Evolutionary conservation across 2,888 invertebrate species (phyloP), one percentile per base, ranked within the genome.

Genomic region (Melipona bicolor): DNA sequence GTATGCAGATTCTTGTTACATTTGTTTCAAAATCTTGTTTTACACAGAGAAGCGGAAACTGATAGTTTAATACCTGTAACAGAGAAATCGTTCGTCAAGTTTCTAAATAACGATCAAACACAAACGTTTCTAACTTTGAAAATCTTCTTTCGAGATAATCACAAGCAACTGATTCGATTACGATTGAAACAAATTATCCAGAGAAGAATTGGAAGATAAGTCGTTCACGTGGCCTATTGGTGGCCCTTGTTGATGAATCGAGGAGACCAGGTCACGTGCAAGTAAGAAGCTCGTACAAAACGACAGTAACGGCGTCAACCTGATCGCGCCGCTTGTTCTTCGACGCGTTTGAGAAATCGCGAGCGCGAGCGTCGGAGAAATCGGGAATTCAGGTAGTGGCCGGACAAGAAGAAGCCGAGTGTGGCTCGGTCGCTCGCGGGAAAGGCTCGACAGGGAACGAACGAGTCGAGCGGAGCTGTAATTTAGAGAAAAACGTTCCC

Each of bases 401-500:
- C 54, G 79, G 59, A 54, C 74, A 59, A 59, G 67, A 56, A 56
- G 69, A 69, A 54, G 49, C 71, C 43, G 52, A 71, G 72, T 9
- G 83, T 32, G 27, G 68, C 59, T 65, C n/a, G 69, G 49, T 73
- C 24, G 80, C 79, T 85, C 82, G 82, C 89, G 89, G 88, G 89
- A 84, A 83, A 84, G 84, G 72, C 62, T 54, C 64, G 75, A 49
- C 69, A 59, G 73, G 32, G 72, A 67, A 75, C 82, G 84, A 84
- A 80, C 79, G 78, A 79, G 77, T 78, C 79, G 87, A 79, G 79
- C 80, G 73, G 79, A 85, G 81, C 89, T 91, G 91, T 90, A 91
- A 91, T 91, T 91, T 91, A 87, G 89, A 90, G 91, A 90, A 91
- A 91, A 91, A 87, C 89, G 89, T 88, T 87, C 85, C 87, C 82